Conservation (phyloP, 2,888 invertebrate species). For the Fragum fragum region DNA sequence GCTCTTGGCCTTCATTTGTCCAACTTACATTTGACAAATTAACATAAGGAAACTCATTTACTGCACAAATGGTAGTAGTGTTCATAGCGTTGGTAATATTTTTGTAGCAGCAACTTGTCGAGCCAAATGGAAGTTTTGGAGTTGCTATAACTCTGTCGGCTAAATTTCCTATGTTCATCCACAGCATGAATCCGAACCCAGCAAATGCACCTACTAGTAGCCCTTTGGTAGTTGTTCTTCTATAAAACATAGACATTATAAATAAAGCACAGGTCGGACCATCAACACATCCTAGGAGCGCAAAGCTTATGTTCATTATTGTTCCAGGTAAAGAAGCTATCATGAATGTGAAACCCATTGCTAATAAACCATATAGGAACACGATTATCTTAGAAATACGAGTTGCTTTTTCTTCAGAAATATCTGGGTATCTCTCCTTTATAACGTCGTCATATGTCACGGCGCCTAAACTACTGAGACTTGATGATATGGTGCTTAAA, state of each 20-base stretch:
- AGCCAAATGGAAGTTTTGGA: not conserved
- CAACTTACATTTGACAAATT: not conserved
- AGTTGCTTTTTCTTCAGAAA: not conserved
- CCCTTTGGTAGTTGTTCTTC: not conserved
- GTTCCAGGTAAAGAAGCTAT: not conserved
- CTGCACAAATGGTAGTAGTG: not conserved
- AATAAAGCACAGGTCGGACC: constrained; percentile 9
- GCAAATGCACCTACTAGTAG: not conserved
- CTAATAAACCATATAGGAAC: not conserved
- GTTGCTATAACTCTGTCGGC: not conserved
- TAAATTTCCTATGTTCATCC: not conserved
- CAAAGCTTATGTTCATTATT: not conserved
- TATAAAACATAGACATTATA: constrained; percentile 6
- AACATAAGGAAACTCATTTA: not conserved
- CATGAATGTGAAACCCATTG: not conserved
- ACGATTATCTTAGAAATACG: constrained; percentile 3
- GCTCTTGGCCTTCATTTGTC: not conserved
- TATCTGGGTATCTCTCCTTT: constrained; percentile 4
- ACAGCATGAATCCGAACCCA: not conserved
- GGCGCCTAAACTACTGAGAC: constrained; percentile 9
- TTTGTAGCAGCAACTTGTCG: not conserved
- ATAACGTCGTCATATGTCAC: constrained; percentile 13
- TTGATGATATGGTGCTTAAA: not conserved
- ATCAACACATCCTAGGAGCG: constrained; percentile 3
- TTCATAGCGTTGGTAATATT: not conserved